Evolutionary conservation across 2,113 vertebrate genomes (phyloP), one percentile per base, ranked within the genome.

Genomic region (Scolopax mira): DNA sequence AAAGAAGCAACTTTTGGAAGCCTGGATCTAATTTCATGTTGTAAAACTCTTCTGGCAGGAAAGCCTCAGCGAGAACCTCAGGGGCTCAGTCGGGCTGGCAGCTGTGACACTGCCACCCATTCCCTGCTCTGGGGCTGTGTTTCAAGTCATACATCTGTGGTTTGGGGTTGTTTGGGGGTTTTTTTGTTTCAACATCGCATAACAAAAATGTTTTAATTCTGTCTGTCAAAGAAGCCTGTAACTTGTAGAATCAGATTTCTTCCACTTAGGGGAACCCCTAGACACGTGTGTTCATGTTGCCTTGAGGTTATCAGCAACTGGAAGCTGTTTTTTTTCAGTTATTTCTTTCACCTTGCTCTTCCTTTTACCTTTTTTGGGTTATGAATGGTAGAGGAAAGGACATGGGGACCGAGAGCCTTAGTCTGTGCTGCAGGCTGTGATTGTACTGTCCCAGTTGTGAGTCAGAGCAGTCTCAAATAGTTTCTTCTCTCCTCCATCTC

Each of bases 61-160:
- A 85, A 93, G 33, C 13, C 41, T 83, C 33, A 46, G 44, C 14
- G 65, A 57, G 41, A 89, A 17, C 15, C 86, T 17, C 21, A 21
- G 28, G 64, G 23, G 19, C 31, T 74, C 0, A 0, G 41, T 18
- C 1, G 0, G 24, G 31, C 28, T 69, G 69, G 37, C 55, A 8
- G 16, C 19, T 77, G 60, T 33, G 80, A 39, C 0, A 1, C 6
- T 54, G 64, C 4, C n/a, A 42, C 37, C 55, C 44, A 18, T 84
- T 66, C 46, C 37, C 10, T 18, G 13, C 22, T 39, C 18, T 39
- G 54, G 51, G 27, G 51, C 49, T 23, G 5, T 60, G 31, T 86
- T 88, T 85, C 52, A 67, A 54, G 37, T 1, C 1, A 54, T 46
- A 22, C 7, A 8, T 44, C 41, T 44, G 18, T 11, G 18, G 18